These are phyloP conservation scores for Papilio xuthus DNA, from an alignment of 1,140 invertebrate genomes.

Conservation along the genomic window DNA sequence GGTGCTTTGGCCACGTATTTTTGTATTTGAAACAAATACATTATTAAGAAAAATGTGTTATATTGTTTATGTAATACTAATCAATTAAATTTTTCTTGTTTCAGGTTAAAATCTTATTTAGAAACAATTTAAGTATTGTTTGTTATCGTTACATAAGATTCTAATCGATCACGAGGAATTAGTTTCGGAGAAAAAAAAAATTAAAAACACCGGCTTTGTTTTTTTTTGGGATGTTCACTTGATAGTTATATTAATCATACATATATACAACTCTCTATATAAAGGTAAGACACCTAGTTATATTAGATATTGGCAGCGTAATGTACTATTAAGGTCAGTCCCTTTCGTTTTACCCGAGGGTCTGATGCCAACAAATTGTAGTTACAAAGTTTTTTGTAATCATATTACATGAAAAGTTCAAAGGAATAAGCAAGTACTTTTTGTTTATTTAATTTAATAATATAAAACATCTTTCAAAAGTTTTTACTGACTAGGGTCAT, in stretches of 20 bases:
- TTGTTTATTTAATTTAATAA: no score
- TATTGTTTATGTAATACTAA: background rate
- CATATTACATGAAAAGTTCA: background rate
- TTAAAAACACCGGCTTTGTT: no score
- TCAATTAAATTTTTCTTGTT: constrained; percentile 19
- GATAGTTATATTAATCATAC: background rate
- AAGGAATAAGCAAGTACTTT: background rate
- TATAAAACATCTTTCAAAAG: no score
- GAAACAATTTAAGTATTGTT: no score
- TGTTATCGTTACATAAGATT: no score
- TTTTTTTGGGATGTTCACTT: no score
- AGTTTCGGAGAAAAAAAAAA: no score
- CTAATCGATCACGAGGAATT: no score
- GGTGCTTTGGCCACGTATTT: no score
- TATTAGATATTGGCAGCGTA: background rate
- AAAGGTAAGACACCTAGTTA: background rate
- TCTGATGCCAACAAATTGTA: constrained; percentile 12
- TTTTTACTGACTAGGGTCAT: no score
- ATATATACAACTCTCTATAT: background rate
- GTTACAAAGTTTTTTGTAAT: constrained; percentile 17
- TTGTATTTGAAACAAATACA: no score
- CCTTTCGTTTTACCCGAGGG: constrained; percentile 9
- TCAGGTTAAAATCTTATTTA: background rate
- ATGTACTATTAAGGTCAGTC: background rate
- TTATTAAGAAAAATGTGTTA: no score